A percentile compares a stretch with the other conserved stretches of the same genome.
Conservation (phyloP, 2,888 invertebrate genomes). For the Germaria angustata region DNA sequence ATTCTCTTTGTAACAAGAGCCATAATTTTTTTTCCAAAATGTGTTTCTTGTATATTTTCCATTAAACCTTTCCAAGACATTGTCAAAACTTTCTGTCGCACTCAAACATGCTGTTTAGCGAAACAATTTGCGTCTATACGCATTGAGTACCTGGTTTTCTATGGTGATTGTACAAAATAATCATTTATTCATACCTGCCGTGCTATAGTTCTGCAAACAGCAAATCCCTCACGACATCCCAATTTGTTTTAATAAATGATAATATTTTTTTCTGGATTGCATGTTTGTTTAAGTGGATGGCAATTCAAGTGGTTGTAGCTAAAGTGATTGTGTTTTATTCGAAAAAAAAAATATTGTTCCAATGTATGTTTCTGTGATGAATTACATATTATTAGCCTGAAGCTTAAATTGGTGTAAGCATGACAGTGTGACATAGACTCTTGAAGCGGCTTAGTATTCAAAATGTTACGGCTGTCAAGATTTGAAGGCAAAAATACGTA, state of each 20-base stretch:
- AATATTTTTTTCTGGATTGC: constrained; percentile 67
- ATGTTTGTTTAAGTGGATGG: constrained; percentile 49
- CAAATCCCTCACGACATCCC: constrained; percentile 72
- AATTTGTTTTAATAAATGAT: constrained; percentile 77
- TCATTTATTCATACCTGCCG: neutral
- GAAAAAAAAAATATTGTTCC: neutral
- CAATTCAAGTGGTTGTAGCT: constrained; percentile 57
- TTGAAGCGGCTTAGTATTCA: neutral
- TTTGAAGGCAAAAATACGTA: neutral
- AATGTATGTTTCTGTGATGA: neutral
- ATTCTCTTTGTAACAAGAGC: no score
- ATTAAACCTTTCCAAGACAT: no score
- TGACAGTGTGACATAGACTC: neutral
- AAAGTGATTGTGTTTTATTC: neutral
- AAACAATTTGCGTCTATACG: no score
- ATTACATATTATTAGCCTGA: constrained; percentile 15
- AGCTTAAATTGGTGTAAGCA: neutral
- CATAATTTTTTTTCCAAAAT: no score
- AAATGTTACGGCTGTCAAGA: constrained; percentile 1
- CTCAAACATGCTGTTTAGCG: no score
- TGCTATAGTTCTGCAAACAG: constrained; percentile 34
- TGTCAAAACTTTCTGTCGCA: no score
- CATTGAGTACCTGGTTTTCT: no score
- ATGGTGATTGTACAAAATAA: neutral
- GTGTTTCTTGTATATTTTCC: no score